Evolutionary conservation across 2,113 vertebrate genomes (phyloP).

Genomic region (Mustelus asterias): DNA sequence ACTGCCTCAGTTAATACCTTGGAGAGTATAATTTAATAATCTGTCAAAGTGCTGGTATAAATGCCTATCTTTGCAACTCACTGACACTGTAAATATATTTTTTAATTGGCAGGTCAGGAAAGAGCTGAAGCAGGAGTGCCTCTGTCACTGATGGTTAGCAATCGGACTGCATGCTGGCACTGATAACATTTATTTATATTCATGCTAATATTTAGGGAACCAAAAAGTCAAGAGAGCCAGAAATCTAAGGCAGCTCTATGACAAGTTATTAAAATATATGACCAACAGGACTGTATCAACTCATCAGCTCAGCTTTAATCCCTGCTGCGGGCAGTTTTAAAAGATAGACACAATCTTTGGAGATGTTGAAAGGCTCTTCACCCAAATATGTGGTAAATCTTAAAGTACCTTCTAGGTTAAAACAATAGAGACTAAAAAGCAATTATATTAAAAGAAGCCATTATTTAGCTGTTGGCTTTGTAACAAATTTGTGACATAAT

Average conservation of each 20-base stretch:
- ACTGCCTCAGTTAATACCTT: not conserved
- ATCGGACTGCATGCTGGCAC: not conserved
- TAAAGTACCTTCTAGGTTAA: not conserved
- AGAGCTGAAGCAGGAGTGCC: slow-evolving; percentile 6
- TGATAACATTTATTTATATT: slow-evolving; percentile 31
- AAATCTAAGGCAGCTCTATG: not conserved
- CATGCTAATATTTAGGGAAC: not conserved
- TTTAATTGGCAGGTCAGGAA: slow-evolving; percentile 20
- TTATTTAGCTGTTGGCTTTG: not conserved
- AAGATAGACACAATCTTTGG: not conserved
- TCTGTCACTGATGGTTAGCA: slow-evolving; percentile 21
- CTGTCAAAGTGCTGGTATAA: not conserved
- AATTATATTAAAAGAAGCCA: not conserved
- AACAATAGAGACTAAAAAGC: not conserved
- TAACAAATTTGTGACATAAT: not conserved
- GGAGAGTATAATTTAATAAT: slow-evolving; percentile 26
- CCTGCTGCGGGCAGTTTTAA: not conserved
- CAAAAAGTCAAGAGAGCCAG: slow-evolving; percentile 3
- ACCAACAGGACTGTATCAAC: slow-evolving; percentile 7
- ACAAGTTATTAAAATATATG: slow-evolving; percentile 8
- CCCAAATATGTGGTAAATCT: not conserved
- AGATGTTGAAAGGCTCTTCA: not conserved
- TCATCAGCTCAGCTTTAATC: not conserved
- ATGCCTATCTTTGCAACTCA: slow-evolving; percentile 7
- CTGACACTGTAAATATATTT: slow-evolving; percentile 17